phyloP scores from a whole-genome alignment of 2,113 vertebrate species.

The Pampusana beccarii region DNA sequence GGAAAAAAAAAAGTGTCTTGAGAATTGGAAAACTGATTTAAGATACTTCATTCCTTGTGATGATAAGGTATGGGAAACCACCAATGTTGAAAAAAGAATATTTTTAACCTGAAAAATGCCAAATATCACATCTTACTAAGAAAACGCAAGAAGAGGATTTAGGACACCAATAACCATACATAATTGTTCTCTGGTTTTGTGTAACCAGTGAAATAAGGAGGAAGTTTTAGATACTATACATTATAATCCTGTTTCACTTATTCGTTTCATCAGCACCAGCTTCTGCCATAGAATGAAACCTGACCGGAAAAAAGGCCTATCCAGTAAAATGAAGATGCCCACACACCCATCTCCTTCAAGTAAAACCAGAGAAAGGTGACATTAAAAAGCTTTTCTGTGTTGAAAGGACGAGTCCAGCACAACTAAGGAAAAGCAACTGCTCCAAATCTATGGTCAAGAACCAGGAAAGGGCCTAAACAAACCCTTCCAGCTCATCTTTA shows the following conservation, averaged over 20 bases:
- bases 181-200: background rate
- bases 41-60: background rate
- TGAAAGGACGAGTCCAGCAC: conserved; percentile 8
- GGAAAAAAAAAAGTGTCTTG: background rate
- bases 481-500: conserved; percentile 33
- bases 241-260: background rate
- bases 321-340: background rate
- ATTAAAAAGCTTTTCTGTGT: background rate
- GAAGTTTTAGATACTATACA: background rate
- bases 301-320: background rate
- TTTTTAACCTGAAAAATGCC: background rate
- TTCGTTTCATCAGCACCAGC: background rate
- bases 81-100: background rate
- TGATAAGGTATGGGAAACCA: background rate
- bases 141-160: background rate
- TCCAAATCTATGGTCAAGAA: conserved; percentile 8
- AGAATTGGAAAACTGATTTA: background rate
- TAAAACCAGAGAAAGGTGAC: background rate
- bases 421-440: background rate
- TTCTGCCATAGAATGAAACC: background rate
- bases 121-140: background rate
- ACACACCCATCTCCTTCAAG: background rate
- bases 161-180: background rate
- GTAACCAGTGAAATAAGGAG: background rate
- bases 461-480: conserved; percentile 24